Percentiles rank a stretch among this genome's conserved stretches.
These are phyloP conservation scores for Ormyrus pomaceus DNA, from an alignment of 2,888 invertebrate genomes.

Conservation along the genomic window DNA sequence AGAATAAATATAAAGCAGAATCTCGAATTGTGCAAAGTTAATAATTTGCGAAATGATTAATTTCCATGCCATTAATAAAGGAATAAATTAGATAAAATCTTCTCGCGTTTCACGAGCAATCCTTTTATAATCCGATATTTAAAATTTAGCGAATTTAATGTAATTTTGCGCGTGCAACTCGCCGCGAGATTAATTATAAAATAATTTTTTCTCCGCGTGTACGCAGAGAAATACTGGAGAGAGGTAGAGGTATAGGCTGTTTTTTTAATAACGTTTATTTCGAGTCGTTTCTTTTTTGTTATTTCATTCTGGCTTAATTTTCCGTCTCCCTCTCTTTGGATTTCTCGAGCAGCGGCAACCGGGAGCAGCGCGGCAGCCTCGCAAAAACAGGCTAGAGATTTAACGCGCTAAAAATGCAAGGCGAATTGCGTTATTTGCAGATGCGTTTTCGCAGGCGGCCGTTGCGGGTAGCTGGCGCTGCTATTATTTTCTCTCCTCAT, in stretches of 20 bases:
- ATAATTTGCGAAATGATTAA: not conserved
- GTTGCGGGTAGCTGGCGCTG: not conserved
- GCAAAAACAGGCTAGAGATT: conserved; percentile 18
- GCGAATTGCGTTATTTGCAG: conserved; percentile 12
- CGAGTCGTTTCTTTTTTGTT: not conserved
- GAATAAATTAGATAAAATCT: not conserved
- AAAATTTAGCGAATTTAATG: conserved; percentile 7
- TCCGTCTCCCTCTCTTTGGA: not conserved
- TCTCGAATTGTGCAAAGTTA: too few species aligned
- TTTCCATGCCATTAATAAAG: conserved; percentile 17
- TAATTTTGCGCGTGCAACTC: not conserved
- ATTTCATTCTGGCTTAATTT: conserved; percentile 22
- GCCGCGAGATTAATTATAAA: too few species aligned
- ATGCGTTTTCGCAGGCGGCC: conserved; percentile 2
- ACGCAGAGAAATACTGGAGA: too few species aligned
- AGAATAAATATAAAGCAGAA: too few species aligned
- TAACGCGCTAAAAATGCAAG: conserved; percentile 22
- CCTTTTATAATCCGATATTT: not conserved
- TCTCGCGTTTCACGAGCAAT: not conserved
- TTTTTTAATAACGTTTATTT: too few species aligned
- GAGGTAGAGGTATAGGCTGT: too few species aligned
- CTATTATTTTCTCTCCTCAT: conserved; percentile 25
- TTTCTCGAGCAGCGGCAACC: too few species aligned
- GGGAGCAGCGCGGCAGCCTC: too few species aligned
- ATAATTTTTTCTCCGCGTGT: too few species aligned